Evolutionary conservation across 2,113 vertebrate species (phyloP), one percentile per base, ranked within the genome.

Genomic region (Pardalotus punctatus): DNA sequence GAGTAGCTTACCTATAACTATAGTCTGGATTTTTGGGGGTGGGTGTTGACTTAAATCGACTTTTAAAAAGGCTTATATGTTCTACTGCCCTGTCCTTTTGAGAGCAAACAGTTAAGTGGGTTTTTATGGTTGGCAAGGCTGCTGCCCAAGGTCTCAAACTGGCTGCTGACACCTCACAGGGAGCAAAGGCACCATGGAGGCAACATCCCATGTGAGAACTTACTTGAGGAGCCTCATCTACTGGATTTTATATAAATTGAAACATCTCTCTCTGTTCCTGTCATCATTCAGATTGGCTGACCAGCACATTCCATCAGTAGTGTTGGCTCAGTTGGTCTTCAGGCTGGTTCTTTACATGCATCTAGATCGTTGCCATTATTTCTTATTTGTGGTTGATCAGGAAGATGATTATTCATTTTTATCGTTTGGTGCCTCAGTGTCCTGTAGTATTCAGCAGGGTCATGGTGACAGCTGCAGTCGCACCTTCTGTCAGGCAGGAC

Each of bases 341-440:
- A 16, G 29, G 33, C 7, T 71, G 43, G 48, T 67, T 17, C 65
- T 45, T 42, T 7, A 25, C 5, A 31, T 27, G 28, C 42, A 58
- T 31, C 12, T 17, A 23, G 56, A n/a, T 89, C 0, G 0, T 31
- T 73, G 1, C 18, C 18, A 0, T 54, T 35, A 29, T 48, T 84
- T 70, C 45, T 80, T 53, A 0, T 9, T 36, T 72, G 29, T 51
- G 43, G 14, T 29, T 71, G 57, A 42, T 73, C 70, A 54, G 61
- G 70, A 91, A 53, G 47, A 70, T 20, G 11, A 0, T 65, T 17
- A 35, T 4, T 45, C 0, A 3, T 25, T 85, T 71, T 64, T 62
- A 22, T 31, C 48, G 20, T 61, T 65, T 78, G 23, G 21, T 61
- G 67, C 45, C 31, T 77, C 29, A 5, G 1, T 43, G 22, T 70